These are phyloP conservation scores for Cotesia vestalis DNA, from an alignment of 1,140 invertebrate species.

Conservation along the genomic window DNA sequence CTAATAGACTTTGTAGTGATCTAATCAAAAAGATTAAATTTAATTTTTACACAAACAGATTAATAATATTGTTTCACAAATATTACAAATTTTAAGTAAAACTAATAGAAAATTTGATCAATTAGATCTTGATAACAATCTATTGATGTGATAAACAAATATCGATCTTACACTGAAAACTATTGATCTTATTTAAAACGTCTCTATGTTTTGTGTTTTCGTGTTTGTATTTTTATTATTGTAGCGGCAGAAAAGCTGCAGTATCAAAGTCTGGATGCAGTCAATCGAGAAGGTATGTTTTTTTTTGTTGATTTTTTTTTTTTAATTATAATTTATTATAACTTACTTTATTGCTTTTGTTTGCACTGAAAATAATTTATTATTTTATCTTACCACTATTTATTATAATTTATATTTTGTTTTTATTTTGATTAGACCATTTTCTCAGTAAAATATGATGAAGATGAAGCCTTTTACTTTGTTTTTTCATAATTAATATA, in stretches of 20 bases:
- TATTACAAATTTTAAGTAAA: too few species aligned
- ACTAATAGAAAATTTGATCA: too few species aligned
- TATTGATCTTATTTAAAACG: slow-evolving; percentile 35
- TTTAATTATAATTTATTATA: slow-evolving; percentile 6
- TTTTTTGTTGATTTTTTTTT: slow-evolving; percentile 26
- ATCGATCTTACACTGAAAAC: neutral
- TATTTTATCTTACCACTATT: slow-evolving; percentile 7
- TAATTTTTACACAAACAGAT: too few species aligned
- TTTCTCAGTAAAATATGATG: neutral
- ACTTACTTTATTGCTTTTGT: slow-evolving; percentile 6
- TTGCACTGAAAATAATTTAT: neutral
- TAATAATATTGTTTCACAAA: too few species aligned
- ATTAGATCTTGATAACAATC: neutral
- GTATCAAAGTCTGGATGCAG: slow-evolving; percentile 73
- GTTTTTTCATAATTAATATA: neutral
- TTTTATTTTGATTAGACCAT: slow-evolving; percentile 17
- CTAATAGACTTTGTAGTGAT: too few species aligned
- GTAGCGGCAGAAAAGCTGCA: slow-evolving; percentile 70
- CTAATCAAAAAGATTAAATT: too few species aligned
- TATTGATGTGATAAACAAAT: neutral
- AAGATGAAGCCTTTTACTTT: neutral
- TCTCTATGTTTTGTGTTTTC: slow-evolving; percentile 43
- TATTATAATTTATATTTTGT: slow-evolving; percentile 14
- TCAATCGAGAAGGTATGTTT: slow-evolving; percentile 71
- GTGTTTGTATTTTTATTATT: slow-evolving; percentile 62